phyloP scores from a whole-genome alignment of 2,113 vertebrate species.

The Nothocercus nigrocapillus region DNA sequence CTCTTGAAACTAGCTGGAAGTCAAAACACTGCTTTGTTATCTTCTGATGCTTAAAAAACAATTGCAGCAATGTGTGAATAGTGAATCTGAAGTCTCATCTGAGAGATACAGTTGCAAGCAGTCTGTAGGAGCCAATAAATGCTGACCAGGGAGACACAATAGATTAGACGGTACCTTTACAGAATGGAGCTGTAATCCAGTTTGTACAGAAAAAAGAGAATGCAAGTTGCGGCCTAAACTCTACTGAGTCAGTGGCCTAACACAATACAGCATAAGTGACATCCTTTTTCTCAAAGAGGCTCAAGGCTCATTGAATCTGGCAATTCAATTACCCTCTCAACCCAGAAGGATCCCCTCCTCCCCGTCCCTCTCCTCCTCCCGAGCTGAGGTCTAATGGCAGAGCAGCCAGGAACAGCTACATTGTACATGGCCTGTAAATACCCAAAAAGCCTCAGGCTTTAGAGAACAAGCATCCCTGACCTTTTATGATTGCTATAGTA shows the following conservation, averaged over 20 bases:
- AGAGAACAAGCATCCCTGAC: constrained; percentile 68
- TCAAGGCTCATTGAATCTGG: constrained; percentile 68
- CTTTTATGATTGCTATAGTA: constrained; percentile 61
- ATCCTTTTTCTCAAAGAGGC: constrained; percentile 63
- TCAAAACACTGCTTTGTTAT: not conserved
- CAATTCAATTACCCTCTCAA: constrained; percentile 79
- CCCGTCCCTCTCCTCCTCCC: constrained; percentile 11
- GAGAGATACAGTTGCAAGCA: constrained; percentile 10
- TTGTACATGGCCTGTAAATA: constrained; percentile 55
- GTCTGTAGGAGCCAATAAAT: constrained; percentile 32
- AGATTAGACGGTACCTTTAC: constrained; percentile 55
- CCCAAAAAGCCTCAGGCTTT: constrained; percentile 69
- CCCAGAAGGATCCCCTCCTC: constrained; percentile 46
- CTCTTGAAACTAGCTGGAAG: not conserved
- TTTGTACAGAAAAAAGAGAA: constrained; percentile 70
- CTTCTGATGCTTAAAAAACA: not conserved
- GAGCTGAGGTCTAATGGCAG: constrained; percentile 33
- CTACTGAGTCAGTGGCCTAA: constrained; percentile 45
- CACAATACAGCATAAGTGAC: constrained; percentile 61
- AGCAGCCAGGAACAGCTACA: constrained; percentile 17
- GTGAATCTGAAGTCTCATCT: constrained; percentile 27
- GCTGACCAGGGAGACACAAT: constrained; percentile 51
- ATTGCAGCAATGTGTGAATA: constrained; percentile 7
- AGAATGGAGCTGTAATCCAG: constrained; percentile 70
- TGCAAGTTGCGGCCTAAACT: constrained; percentile 63